These are phyloP conservation scores for Scaptodrosophila lebanonensis DNA, from an alignment of 1,140 invertebrate species.

Conservation along the genomic window DNA sequence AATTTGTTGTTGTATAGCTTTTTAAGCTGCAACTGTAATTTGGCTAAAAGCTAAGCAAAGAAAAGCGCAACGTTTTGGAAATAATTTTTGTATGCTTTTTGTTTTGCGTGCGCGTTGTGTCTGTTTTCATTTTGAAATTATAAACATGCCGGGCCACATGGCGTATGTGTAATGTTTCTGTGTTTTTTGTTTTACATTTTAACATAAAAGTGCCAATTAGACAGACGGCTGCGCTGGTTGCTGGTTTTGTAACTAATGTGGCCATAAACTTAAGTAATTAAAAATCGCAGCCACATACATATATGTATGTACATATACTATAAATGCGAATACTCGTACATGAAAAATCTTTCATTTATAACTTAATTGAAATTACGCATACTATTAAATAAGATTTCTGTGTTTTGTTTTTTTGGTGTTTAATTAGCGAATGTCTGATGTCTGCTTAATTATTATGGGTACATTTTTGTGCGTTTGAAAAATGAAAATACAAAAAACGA, in stretches of 20 bases:
- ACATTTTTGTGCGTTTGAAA: conserved; percentile 65
- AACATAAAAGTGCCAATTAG: conserved; percentile 67
- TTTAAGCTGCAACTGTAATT: conserved; percentile 54
- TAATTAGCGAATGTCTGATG: conserved; percentile 55
- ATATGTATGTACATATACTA: too few species aligned
- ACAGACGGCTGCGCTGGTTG: conserved; percentile 13
- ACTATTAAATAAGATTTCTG: conserved; percentile 45
- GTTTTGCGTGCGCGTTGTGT: conserved; percentile 38
- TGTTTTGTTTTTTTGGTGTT: conserved; percentile 66
- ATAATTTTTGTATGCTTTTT: conserved; percentile 24
- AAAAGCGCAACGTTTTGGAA: conserved; percentile 56
- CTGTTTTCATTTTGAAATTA: conserved; percentile 50
- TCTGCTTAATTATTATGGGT: conserved; percentile 61
- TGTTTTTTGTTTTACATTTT: conserved; percentile 30
- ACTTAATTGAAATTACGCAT: conserved; percentile 64
- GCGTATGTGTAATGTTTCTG: conserved; percentile 60
- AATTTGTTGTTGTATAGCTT: conserved; percentile 38
- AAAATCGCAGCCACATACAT: conserved; percentile 25
- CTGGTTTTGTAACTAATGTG: conserved; percentile 5
- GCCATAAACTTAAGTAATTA: conserved; percentile 66
- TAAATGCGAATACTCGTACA: conserved; percentile 50
- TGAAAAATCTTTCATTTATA: conserved; percentile 39
- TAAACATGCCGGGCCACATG: conserved; percentile 61
- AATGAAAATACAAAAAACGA: background rate
- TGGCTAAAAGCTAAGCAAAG: conserved; percentile 62